Conservation (phyloP, 2,113 vertebrate genomes). For the Chaenocephalus aceratus region DNA sequence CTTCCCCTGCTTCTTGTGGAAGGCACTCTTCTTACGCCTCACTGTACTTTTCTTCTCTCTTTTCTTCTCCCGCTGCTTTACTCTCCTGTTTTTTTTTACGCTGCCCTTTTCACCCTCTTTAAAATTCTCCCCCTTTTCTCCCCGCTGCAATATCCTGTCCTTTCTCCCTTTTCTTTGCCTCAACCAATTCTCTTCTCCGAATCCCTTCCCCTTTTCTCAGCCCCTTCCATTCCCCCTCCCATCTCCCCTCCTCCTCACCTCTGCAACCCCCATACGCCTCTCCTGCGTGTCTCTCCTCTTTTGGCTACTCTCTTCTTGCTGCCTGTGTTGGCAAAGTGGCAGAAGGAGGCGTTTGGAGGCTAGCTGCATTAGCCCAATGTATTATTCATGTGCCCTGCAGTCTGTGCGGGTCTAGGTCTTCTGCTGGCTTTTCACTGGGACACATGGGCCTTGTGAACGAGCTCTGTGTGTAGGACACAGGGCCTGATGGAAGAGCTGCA, state of each 20-base stretch:
- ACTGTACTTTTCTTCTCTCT: constrained; percentile 63
- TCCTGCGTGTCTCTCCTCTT: constrained; percentile 35
- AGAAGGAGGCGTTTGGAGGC: constrained; percentile 64
- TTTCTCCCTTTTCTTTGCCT: constrained; percentile 71
- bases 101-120: constrained; percentile 74
- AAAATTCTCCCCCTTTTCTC: constrained; percentile 51
- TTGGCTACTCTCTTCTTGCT: constrained; percentile 45
- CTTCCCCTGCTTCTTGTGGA: constrained; percentile 22
- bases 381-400: constrained; percentile 85
- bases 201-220: constrained; percentile 67
- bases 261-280: constrained; percentile 51
- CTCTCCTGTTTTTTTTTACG: constrained; percentile 50
- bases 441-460: constrained; percentile 54
- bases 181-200: constrained; percentile 63
- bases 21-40: constrained; percentile 29
- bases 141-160: constrained; percentile 75
- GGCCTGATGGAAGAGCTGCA: constrained; percentile 62
- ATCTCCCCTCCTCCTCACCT: constrained; percentile 5
- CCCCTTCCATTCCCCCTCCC: constrained; percentile 49
- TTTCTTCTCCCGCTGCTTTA: constrained; percentile 51
- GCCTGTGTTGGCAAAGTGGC: constrained; percentile 65
- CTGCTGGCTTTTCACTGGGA: constrained; percentile 60
- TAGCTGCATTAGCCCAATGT: constrained; percentile 81
- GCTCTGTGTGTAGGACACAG: constrained; percentile 59
- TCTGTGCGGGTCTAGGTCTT: constrained; percentile 72